Evolutionary conservation across 2,113 vertebrate species (phyloP).

Genomic region (Australoheros scitulus): DNA sequence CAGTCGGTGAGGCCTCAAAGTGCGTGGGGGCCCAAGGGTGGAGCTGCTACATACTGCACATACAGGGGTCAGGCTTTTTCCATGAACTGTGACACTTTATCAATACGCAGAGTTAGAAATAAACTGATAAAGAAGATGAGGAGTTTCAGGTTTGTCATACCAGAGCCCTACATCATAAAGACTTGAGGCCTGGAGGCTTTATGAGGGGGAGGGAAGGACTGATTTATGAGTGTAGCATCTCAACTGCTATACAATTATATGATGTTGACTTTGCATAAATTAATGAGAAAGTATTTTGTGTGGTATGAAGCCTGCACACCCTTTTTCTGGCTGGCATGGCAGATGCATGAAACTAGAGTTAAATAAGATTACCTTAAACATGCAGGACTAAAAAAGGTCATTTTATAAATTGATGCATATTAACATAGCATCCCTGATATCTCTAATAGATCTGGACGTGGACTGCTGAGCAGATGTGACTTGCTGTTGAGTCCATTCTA

Average conservation of each 20-base stretch:
- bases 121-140: not conserved
- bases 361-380: not conserved
- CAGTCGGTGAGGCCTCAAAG: slow-evolving; percentile 39
- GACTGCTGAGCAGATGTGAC: not conserved
- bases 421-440: not conserved
- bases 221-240: slow-evolving; percentile 25
- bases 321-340: not conserved
- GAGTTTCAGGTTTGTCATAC: slow-evolving; percentile 8
- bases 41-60: slow-evolving; percentile 45
- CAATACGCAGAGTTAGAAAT: slow-evolving; percentile 18
- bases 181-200: not conserved
- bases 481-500: not conserved
- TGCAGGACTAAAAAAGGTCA: fast-evolving
- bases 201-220: not conserved
- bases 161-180: not conserved
- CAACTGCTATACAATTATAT: slow-evolving; percentile 24
- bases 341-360: not conserved
- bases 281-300: not conserved
- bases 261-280: slow-evolving; percentile 12
- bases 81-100: slow-evolving; percentile 9
- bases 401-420: not conserved
- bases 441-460: not conserved
- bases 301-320: not conserved
- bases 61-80: slow-evolving; percentile 14
- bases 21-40: slow-evolving; percentile 28